These are phyloP conservation scores for Bolinopsis microptera DNA, from an alignment of 37 sponge, comb jelly and placozoan species.

Conservation along the genomic window DNA sequence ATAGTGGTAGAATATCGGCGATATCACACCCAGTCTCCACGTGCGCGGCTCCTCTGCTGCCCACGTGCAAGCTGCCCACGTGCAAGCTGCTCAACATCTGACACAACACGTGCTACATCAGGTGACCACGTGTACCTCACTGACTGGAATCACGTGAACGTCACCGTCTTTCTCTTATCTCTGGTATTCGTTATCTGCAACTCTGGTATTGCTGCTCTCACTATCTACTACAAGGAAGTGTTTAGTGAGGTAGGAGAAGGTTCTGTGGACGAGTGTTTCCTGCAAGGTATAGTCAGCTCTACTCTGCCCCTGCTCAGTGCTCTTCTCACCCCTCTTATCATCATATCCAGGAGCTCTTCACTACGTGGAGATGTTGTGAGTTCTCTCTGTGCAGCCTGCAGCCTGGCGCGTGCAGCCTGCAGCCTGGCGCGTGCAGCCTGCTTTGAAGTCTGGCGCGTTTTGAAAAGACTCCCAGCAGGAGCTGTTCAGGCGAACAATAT, in stretches of 20 bases:
- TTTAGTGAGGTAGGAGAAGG: background rate
- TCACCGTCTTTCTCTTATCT: conserved; percentile 1
- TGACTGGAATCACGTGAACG: background rate
- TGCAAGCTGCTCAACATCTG: background rate
- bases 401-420: no score
- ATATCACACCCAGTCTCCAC: background rate
- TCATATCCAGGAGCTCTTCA: background rate
- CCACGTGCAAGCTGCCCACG: no score
- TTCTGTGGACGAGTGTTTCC: background rate
- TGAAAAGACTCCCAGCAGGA: no score
- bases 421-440: no score
- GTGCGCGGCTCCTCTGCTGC: background rate
- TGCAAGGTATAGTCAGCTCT: background rate
- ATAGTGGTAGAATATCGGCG: background rate
- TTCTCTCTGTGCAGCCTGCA: no score
- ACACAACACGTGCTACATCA: background rate
- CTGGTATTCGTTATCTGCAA: background rate
- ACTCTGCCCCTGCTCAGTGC: background rate
- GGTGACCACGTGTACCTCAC: no score
- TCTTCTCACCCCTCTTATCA: background rate
- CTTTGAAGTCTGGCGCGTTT: no score
- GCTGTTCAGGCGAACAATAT: no score
- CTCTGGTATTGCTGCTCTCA: background rate
- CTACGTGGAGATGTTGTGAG: no score
- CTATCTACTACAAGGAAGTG: background rate